Percentiles rank a stretch among this genome's conserved stretches.
Evolutionary conservation across 64 coral and sea anemone species (phyloP).

Genomic region (Trachythela sp.): DNA sequence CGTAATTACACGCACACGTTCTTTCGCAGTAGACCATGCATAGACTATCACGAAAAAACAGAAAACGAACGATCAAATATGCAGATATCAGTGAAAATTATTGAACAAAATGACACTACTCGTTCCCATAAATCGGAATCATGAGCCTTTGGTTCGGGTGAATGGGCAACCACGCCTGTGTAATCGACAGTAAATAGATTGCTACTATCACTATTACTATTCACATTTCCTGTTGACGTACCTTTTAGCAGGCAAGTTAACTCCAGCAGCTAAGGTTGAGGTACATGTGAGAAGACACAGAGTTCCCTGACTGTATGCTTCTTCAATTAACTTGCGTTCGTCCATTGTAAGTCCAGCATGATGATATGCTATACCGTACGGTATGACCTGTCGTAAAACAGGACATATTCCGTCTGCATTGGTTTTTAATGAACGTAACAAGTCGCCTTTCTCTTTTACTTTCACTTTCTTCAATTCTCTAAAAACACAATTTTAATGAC

Average conservation of each 20-base stretch:
- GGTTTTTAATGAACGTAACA: slow-evolving; percentile 59
- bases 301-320: slow-evolving; percentile 75
- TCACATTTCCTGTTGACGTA: neutral
- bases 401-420: slow-evolving; percentile 79
- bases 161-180: neutral
- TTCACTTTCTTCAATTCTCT: slow-evolving; percentile 67
- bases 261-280: slow-evolving; percentile 90
- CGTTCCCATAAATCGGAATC: no score
- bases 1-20: no score
- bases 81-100: no score
- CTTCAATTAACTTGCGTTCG: slow-evolving; percentile 92
- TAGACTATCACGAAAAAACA: no score
- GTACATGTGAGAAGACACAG: slow-evolving; percentile 85
- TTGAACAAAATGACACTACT: no score
- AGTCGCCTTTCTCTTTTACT: slow-evolving; percentile 42
- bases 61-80: no score
- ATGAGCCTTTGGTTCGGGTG: no score
- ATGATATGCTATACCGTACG: slow-evolving; percentile 85
- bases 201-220: neutral
- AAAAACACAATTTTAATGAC: neutral
- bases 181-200: no score
- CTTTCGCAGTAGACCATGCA: no score
- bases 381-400: slow-evolving; percentile 55
- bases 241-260: slow-evolving; percentile 95
- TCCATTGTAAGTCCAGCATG: slow-evolving; percentile 91